Evolutionary conservation across 1,140 invertebrate species (phyloP).

Genomic region (Drosophila baimaii): DNA sequence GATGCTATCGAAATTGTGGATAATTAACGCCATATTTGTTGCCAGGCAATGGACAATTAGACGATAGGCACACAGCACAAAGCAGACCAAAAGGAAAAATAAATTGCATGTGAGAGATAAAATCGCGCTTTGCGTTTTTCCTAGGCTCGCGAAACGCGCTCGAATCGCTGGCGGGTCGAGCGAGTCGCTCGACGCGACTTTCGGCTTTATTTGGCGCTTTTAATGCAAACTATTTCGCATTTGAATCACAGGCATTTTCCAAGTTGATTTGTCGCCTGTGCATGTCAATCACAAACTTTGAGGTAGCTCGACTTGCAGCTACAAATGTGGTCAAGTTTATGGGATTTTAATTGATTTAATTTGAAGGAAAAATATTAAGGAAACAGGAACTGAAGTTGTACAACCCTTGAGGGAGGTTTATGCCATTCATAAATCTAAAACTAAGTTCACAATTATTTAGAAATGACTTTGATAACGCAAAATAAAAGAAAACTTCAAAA

Average conservation of each 20-base stretch:
- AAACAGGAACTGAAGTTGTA: too few species aligned
- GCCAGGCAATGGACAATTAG: slow-evolving; percentile 61
- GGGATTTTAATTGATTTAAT: background rate
- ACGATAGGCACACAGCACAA: slow-evolving; percentile 55
- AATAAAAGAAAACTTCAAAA: too few species aligned
- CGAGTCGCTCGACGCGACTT: slow-evolving; percentile 12
- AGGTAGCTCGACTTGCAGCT: slow-evolving; percentile 5
- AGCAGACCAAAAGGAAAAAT: slow-evolving; percentile 54
- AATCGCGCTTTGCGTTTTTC: slow-evolving; percentile 37
- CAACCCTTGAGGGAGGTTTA: too few species aligned
- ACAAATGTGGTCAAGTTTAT: background rate
- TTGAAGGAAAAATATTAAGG: too few species aligned
- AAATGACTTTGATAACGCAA: too few species aligned
- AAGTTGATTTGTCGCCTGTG: slow-evolving; percentile 78
- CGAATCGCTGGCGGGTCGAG: slow-evolving; percentile 12
- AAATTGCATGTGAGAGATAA: slow-evolving; percentile 78
- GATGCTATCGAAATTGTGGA: slow-evolving; percentile 79
- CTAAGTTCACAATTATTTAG: too few species aligned
- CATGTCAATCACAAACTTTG: slow-evolving; percentile 71
- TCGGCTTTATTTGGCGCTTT: slow-evolving; percentile 72
- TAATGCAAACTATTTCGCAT: slow-evolving; percentile 78
- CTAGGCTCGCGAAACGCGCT: slow-evolving; percentile 33
- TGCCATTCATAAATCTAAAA: too few species aligned
- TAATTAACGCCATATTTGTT: slow-evolving; percentile 81
- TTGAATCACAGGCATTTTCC: slow-evolving; percentile 72